Conservation (phyloP, 1,140 invertebrate genomes). For the Frieseomelitta varia region DNA sequence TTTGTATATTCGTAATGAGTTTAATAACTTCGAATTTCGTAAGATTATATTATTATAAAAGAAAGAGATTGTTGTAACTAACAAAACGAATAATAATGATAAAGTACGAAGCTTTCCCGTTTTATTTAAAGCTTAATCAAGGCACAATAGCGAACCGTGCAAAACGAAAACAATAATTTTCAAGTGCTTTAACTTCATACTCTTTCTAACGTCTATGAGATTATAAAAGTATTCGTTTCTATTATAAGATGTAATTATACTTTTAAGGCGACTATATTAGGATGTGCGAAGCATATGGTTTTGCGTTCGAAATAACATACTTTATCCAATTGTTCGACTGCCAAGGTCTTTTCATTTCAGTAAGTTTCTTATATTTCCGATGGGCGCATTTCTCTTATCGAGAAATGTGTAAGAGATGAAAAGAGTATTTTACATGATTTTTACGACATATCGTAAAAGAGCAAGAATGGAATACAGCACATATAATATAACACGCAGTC, state of each 20-base stretch:
- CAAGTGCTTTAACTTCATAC: conserved; percentile 7
- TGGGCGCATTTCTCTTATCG: not conserved
- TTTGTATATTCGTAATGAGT: not conserved
- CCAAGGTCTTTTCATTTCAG: conserved; percentile 17
- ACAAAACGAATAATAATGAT: not conserved
- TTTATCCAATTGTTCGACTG: conserved; percentile 14
- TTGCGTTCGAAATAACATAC: not conserved
- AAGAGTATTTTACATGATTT: not conserved
- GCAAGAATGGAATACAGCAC: not conserved
- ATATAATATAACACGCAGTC: not conserved
- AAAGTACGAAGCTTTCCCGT: not conserved
- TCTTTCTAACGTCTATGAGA: conserved; percentile 34
- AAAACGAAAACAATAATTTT: conserved; percentile 19
- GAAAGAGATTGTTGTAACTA: no score
- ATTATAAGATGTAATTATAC: not conserved
- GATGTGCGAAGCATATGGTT: not conserved
- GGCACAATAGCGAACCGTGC: not conserved
- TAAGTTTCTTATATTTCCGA: not conserved
- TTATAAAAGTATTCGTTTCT: conserved; percentile 41
- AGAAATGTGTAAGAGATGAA: not conserved
- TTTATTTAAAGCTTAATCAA: conserved; percentile 10
- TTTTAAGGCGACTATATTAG: conserved; percentile 2
- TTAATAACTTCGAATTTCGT: not conserved
- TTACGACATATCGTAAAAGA: conserved; percentile 23
- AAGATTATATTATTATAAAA: not conserved